These are phyloP conservation scores for Alca torda DNA, from an alignment of 2,797 vertebrate genomes.

Conservation along the genomic window DNA sequence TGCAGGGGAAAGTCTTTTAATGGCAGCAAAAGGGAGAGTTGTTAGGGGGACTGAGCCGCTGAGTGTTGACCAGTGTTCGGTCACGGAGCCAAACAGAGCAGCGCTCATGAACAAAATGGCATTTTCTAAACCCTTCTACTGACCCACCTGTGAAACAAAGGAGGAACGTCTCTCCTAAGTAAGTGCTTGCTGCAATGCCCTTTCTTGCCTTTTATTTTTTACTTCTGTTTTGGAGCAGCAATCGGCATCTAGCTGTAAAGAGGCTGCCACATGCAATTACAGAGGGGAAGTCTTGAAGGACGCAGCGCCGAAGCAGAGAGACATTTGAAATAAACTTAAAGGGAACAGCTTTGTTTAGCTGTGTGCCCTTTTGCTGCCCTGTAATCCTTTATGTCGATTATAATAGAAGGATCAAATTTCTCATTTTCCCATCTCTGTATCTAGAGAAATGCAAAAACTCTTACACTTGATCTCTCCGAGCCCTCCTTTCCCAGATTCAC, in stretches of 20 bases:
- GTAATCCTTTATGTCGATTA: conserved; percentile 47
- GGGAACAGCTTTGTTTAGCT: conserved; percentile 44
- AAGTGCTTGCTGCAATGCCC: conserved; percentile 10
- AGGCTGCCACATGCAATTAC: conserved; percentile 61
- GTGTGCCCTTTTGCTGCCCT: conserved; percentile 2
- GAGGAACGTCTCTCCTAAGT: not conserved
- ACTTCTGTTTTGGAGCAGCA: not conserved
- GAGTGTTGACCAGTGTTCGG: rapidly evolving
- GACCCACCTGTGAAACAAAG: not conserved
- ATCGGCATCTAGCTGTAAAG: not conserved
- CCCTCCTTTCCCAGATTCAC: conserved; percentile 72
- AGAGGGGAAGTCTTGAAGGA: conserved; percentile 50
- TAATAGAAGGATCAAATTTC: conserved; percentile 59
- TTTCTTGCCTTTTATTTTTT: not conserved
- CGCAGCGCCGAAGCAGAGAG: not conserved
- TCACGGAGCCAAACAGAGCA: not conserved
- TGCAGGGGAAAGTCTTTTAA: not conserved
- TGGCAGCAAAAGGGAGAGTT: not conserved
- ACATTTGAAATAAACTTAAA: conserved; percentile 52
- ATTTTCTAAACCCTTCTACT: not conserved
- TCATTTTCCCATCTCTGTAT: conserved; percentile 43
- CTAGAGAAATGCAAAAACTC: conserved; percentile 45
- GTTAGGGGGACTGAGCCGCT: not conserved
- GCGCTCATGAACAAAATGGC: not conserved
- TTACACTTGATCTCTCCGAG: conserved; percentile 75